These are phyloP conservation scores for Ips typographus DNA, from an alignment of 1,140 invertebrate genomes.

Conservation along the genomic window DNA sequence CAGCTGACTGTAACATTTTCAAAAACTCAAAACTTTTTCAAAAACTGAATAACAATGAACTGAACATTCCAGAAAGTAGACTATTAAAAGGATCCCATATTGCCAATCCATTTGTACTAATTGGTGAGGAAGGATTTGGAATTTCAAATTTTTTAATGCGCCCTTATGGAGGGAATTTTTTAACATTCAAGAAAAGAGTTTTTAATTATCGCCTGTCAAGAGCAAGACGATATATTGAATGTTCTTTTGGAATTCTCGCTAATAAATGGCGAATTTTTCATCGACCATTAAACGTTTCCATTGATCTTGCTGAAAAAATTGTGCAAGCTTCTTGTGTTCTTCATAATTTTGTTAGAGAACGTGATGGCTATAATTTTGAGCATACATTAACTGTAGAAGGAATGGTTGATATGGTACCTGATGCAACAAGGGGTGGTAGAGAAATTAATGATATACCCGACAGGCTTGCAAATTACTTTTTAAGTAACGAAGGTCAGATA, in stretches of 20 bases:
- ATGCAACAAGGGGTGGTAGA: no score
- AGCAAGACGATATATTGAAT: conserved; percentile 53
- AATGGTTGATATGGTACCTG: neutral
- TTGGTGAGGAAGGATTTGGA: conserved; percentile 51
- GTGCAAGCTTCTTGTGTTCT: conserved; percentile 48
- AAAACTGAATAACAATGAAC: conserved; percentile 36
- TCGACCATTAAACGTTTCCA: conserved; percentile 45
- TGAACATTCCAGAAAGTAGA: conserved; percentile 40
- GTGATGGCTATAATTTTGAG: conserved; percentile 48
- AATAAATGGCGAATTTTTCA: conserved; percentile 52
- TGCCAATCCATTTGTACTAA: conserved; percentile 39
- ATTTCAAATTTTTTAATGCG: conserved; percentile 45
- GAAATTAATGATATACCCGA: no score
- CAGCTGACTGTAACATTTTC: conserved; percentile 51
- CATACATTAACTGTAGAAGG: conserved; percentile 35
- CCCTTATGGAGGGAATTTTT: conserved; percentile 49
- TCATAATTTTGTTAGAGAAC: conserved; percentile 49
- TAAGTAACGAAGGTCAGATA: no score
- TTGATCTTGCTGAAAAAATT: conserved; percentile 43
- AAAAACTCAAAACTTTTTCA: conserved; percentile 42
- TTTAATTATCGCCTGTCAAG: conserved; percentile 55
- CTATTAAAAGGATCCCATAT: conserved; percentile 32
- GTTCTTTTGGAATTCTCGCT: conserved; percentile 46
- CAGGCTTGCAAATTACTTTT: no score
- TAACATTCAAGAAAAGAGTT: conserved; percentile 46